These are phyloP conservation scores for Drosophila auraria DNA, from an alignment of 1,140 invertebrate genomes.

Conservation along the genomic window DNA sequence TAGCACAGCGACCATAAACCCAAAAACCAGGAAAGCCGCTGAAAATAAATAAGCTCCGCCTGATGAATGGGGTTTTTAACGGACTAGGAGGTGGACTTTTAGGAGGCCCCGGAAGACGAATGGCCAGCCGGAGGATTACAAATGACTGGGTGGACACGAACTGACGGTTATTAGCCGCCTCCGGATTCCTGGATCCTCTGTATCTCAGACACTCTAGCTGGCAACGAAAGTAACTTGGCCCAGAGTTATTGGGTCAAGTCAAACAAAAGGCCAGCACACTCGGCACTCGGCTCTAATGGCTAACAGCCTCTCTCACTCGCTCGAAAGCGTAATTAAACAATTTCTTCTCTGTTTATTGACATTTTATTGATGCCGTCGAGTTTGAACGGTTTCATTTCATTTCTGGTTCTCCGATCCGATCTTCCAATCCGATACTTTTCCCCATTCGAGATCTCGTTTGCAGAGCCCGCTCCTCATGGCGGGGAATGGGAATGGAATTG, in stretches of 20 bases:
- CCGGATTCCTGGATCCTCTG: conserved; percentile 2
- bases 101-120: conserved; percentile 46
- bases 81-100: conserved; percentile 24
- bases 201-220: conserved; percentile 14
- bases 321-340: conserved; percentile 81
- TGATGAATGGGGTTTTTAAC: conserved; percentile 65
- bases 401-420: conserved; percentile 31
- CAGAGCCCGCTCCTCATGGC: conserved; percentile 30
- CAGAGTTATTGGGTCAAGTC: conserved; percentile 72
- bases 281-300: conserved; percentile 20
- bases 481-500: conserved; percentile 16
- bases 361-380: conserved; percentile 75
- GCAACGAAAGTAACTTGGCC: conserved; percentile 66
- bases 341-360: conserved; percentile 75
- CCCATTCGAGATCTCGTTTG: conserved; percentile 40
- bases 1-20: conserved; percentile 69
- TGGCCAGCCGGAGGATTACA: conserved; percentile 52
- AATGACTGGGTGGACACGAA: conserved; percentile 53
- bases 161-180: conserved; percentile 60
- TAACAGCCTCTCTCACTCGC: conserved; percentile 57
- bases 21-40: conserved; percentile 26
- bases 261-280: conserved; percentile 31
- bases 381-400: conserved; percentile 50
- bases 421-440: conserved; percentile 37
- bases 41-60: conserved; percentile 64